Base-by-base conservation (phyloP, 2,797 vertebrate species). In the Phataginus tricuspis region DNA sequence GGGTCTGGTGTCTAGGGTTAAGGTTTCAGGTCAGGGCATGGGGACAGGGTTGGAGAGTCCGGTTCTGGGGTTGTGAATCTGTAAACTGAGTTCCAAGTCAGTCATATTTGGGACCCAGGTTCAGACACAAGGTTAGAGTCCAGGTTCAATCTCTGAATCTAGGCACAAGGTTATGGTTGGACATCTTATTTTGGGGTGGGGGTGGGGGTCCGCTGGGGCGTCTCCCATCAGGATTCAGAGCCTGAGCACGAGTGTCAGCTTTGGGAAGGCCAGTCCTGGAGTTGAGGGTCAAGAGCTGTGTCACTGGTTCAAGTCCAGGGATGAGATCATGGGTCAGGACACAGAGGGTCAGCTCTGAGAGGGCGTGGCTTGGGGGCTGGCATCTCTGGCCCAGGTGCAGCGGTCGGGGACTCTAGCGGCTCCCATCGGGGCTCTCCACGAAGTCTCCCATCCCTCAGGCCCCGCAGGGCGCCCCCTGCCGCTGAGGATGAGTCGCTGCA, bases 401-500 rank as follows among this genome's bases (percentile, higher is more conserved):
- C 18, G 18, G 6, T 0, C 49, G 63, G 77, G 79, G n/a, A 25
- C 45, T 49, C 39, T 12, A 51, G 29, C 2, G 0, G 23, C 59
- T 72, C 59, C 72, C 31, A 1, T 25, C 53, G 0, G n/a, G 25
- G 31, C 16, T 64, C 79, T 77, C 61, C 68, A 72, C 59, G 11
- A 10, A 34, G 31, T 61, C 71, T 79, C 49, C 18, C 0, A 9
- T 19, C 29, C 69, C n/a, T 25, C 92, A 98, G 97, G 97, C 97
- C 96, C 97, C 96, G 57, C 96, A 94, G 97, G 97, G 97, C 97
- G 98, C 94, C 97, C 96, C 97, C 96, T 89, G 95, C 95, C 97
- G 45, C 97, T 95, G 89, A 97, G 66, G 78, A 99, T 99, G 99
- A 99, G 99, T 98, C 99, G 99, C 84, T 99, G 99, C 98, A 99